Evolutionary conservation across 1,140 invertebrate species (phyloP), one percentile per base, ranked within the genome.

Genomic region (Rhynchophorus ferrugineus): DNA sequence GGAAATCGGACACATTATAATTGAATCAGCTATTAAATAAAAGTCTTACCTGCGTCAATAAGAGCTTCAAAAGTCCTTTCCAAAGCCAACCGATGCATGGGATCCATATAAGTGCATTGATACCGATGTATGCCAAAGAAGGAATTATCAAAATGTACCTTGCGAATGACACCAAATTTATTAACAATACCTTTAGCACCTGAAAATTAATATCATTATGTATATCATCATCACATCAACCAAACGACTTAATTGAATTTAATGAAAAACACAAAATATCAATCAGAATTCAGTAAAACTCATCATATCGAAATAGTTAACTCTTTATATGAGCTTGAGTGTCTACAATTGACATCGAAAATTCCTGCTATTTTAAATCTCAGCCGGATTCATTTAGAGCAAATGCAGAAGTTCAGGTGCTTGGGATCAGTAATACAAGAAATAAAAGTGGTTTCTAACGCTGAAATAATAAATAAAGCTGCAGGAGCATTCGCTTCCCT

Each of bases 81-180:
- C 19, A 74, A 46, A 3, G 69, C 44, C 19, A 72, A 63, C 34
- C 73, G 62, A 33, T 64, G 59, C 71, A 73, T 72, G 1, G 71
- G 63, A 56, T 74, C 71, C 72, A 73, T 73, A 46, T 53, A 68
- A 16, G 58, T 61, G 11, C 60, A 64, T 46, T 71, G 70, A 19
- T 69, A 62, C 11, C 63, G 61, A 58, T 73, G 71, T 13, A 74
- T 70, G n/a, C 69, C 70, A 56, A 74, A 73, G 58, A 69, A 73
- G 18, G 69, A 65, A 6, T 68, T 64, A 53, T 74, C 73, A 49
- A 74, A 74, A 42, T 44, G 52, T 24, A 65, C 60, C 9, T 49
- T 52, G 8, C 56, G 55, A 35, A 63, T 44, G 18, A 48, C 53
- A 9, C 66, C 66, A 17, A 68, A 58, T 44, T 59, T 51, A 24